Conservation (phyloP, 2,888 invertebrate species). For the Luffia ferchaultella region DNA sequence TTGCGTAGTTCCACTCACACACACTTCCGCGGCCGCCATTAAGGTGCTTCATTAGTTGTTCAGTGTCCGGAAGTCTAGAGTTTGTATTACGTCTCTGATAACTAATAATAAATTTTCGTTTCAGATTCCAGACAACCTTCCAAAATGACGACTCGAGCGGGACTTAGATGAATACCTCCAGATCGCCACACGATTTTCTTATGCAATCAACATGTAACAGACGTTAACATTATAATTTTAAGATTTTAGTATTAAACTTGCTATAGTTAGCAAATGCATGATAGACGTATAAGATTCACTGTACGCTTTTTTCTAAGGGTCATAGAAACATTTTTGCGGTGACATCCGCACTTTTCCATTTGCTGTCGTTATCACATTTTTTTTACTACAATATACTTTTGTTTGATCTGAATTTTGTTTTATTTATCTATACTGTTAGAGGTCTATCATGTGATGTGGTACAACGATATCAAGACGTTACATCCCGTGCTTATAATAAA, state of each 20-base stretch:
- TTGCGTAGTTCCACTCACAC: too few relatives aligned
- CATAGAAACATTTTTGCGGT: neutral
- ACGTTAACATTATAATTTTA: neutral
- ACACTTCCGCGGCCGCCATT: too few relatives aligned
- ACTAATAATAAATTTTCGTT: neutral
- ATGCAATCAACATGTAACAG: neutral
- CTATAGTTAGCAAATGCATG: neutral
- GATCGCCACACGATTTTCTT: neutral
- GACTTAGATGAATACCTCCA: neutral
- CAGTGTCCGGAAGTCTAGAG: too few relatives aligned
- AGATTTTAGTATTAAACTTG: neutral
- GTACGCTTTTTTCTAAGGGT: neutral
- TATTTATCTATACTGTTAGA: neutral
- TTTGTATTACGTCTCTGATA: too few relatives aligned
- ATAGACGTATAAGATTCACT: neutral
- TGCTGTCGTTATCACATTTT: conserved; percentile 7
- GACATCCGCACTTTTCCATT: conserved; percentile 11
- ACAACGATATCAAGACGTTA: too few relatives aligned
- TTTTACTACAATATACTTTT: conserved; percentile 1
- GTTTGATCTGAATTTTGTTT: conserved; percentile 2
- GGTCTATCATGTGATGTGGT: too few relatives aligned
- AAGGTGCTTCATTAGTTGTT: too few relatives aligned
- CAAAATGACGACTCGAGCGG: neutral
- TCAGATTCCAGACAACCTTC: neutral
- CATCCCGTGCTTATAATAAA: too few relatives aligned